Evolutionary conservation across 1,140 invertebrate species (phyloP).

Genomic region (Dryas iulia): DNA sequence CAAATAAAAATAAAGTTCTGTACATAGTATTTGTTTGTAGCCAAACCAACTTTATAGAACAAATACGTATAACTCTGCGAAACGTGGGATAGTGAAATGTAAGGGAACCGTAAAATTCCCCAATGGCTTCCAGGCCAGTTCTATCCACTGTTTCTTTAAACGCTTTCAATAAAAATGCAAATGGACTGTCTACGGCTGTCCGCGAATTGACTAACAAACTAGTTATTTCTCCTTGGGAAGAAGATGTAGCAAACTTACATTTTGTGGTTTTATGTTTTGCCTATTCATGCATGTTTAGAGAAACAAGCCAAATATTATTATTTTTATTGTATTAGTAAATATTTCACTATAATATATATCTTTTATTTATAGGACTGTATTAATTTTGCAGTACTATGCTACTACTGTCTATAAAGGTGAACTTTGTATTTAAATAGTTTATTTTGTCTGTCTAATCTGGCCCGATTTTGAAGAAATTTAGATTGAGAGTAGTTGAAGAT

Average conservation of each 20-base stretch:
- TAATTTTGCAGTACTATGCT: too few species aligned
- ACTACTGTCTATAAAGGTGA: too few species aligned
- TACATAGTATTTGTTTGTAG: neutral
- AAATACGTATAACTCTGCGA: conserved; percentile 9
- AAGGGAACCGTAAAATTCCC: conserved; percentile 41
- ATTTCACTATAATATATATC: too few species aligned
- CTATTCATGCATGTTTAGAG: neutral
- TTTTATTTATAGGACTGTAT: too few species aligned
- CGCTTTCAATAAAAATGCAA: conserved; percentile 70
- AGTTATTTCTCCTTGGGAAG: conserved; percentile 46
- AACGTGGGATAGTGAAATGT: conserved; percentile 32
- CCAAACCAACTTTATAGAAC: conserved; percentile 16
- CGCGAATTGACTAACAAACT: conserved; percentile 55
- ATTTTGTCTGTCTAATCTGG: too few species aligned
- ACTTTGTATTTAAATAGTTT: too few species aligned
- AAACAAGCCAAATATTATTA: too few species aligned
- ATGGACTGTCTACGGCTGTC: conserved; percentile 56
- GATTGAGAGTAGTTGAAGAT: too few species aligned
- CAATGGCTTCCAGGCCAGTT: conserved; percentile 40
- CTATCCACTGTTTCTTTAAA: conserved; percentile 64
- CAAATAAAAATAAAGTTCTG: neutral
- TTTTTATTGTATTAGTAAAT: too few species aligned
- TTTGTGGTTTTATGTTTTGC: neutral
- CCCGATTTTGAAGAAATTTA: too few species aligned
- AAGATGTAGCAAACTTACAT: conserved; percentile 17